Percentiles rank a stretch among this genome's conserved stretches.
phyloP scores from a whole-genome alignment of 2,888 invertebrate genomes.

The Ischnura elegans region DNA sequence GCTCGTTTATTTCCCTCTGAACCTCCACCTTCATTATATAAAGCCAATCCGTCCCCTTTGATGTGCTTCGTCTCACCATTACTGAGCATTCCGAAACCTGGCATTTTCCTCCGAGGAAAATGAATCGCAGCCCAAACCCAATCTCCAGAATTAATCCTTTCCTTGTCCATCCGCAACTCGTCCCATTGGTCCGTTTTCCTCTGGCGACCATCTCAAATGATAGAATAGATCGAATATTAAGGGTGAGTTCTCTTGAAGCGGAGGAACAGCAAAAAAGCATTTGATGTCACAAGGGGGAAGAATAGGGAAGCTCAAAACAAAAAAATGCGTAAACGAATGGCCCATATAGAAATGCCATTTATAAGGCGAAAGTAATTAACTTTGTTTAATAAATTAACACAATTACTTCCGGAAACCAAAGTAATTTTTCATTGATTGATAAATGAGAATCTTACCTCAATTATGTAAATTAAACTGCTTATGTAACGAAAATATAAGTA shows the following conservation, averaged over 20 bases:
- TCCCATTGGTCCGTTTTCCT: background rate
- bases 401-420: no score
- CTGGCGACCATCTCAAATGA: background rate
- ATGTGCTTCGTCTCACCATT: conserved; percentile 4
- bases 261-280: background rate
- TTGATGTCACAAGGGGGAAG: no score
- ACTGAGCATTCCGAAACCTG: background rate
- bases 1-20: background rate
- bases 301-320: no score
- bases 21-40: background rate
- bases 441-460: no score
- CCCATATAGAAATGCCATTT: no score
- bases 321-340: no score
- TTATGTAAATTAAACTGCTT: no score
- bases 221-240: background rate
- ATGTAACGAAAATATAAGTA: no score
- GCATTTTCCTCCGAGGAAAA: background rate
- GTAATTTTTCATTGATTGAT: no score
- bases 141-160: background rate
- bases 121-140: background rate
- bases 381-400: no score
- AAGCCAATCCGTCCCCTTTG: conserved; percentile 26
- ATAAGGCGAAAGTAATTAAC: no score
- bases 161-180: background rate
- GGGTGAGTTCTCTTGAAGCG: background rate